Evolutionary conservation across 2,797 vertebrate species (phyloP).

Genomic region (Tinamus major): DNA sequence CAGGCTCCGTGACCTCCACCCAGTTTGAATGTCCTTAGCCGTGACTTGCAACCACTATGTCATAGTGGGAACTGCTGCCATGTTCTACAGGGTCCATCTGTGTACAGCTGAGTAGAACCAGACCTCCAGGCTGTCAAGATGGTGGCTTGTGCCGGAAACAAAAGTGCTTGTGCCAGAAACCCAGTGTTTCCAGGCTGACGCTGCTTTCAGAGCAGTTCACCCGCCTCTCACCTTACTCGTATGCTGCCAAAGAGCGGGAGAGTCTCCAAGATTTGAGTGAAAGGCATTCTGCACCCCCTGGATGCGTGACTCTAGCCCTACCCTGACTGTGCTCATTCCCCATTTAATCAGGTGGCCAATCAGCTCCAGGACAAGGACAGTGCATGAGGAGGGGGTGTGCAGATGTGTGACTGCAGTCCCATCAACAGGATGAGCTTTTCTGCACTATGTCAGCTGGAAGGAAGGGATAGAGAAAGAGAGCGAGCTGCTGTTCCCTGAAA

Average conservation of each 20-base stretch:
- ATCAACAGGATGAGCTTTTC: background rate
- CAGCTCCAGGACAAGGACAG: background rate
- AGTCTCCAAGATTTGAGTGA: background rate
- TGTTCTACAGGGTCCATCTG: background rate
- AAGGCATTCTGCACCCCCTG: background rate
- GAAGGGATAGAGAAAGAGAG: background rate
- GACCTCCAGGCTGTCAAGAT: background rate
- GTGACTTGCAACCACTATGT: background rate
- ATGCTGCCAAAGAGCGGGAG: background rate
- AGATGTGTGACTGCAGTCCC: background rate
- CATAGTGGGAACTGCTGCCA: background rate
- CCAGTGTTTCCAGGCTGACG: background rate
- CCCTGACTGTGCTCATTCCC: background rate
- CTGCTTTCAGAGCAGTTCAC: background rate
- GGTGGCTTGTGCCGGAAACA: background rate
- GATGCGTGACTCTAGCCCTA: background rate
- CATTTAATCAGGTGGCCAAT: background rate
- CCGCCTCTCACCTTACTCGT: background rate
- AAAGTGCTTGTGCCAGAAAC: background rate
- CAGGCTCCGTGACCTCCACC: background rate
- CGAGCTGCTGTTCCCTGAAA: background rate
- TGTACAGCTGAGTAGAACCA: background rate
- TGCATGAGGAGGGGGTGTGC: background rate
- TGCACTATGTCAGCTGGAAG: background rate
- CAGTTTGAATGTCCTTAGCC: background rate